Conservation (phyloP, 2,113 vertebrate species). For the Regulus satrapa region DNA sequence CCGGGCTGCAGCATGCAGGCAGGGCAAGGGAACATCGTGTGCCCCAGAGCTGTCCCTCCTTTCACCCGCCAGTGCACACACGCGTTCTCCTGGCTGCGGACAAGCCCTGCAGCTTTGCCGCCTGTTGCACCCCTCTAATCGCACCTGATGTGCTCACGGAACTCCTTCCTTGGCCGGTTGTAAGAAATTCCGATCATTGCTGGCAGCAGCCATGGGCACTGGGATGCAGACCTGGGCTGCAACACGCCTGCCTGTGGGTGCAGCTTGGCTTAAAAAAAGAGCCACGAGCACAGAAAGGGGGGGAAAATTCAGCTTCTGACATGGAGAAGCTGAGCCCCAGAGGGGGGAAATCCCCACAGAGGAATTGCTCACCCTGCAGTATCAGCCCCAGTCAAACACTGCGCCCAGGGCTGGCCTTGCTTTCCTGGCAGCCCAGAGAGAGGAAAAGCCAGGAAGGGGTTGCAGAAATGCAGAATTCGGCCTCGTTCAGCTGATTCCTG, state of each 20-base stretch:
- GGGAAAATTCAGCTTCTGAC: not conserved
- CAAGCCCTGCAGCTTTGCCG: not conserved
- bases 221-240: not conserved
- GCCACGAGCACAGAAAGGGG: not conserved
- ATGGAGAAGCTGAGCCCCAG: not conserved
- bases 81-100: not conserved
- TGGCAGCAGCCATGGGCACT: rapidly evolving
- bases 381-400: not conserved
- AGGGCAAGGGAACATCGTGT: not conserved
- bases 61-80: not conserved
- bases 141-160: not conserved
- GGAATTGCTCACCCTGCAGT: not conserved
- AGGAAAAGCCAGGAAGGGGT: not conserved
- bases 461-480: not conserved
- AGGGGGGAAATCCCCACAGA: not conserved
- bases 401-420: not conserved
- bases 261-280: not conserved
- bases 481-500: too few relatives aligned
- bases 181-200: not conserved
- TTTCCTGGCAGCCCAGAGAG: not conserved
- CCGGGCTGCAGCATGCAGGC: not conserved
- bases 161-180: not conserved
- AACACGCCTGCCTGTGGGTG: not conserved
- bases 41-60: not conserved
- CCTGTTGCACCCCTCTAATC: not conserved